A percentile compares a stretch with the other conserved stretches of the same genome.
Evolutionary conservation across 2,888 invertebrate genomes (phyloP).

Genomic region (Endotricha flammealis): DNA sequence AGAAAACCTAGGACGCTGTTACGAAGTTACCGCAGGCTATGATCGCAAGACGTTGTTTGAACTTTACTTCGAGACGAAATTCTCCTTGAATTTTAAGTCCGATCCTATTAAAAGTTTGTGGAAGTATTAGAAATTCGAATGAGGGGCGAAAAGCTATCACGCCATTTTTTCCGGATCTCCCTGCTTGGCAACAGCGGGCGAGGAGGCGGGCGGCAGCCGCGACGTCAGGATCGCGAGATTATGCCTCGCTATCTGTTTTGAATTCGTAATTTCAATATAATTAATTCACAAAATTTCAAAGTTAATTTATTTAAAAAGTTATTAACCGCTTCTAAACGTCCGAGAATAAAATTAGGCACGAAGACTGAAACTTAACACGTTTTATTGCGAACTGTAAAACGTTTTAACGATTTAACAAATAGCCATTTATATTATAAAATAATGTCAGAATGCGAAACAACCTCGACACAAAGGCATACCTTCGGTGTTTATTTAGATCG

Average conservation of each 20-base stretch:
- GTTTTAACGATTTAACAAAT: constrained; percentile 31
- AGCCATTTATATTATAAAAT: constrained; percentile 24
- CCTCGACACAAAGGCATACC: constrained; percentile 27
- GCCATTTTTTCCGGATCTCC: constrained; percentile 56
- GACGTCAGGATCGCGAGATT: constrained; percentile 47
- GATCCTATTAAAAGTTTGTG: constrained; percentile 76
- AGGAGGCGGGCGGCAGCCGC: constrained; percentile 31
- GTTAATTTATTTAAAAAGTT: constrained; percentile 43
- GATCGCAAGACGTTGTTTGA: constrained; percentile 43
- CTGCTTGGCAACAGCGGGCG: constrained; percentile 36
- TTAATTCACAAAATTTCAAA: constrained; percentile 45
- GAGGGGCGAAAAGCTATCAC: constrained; percentile 73
- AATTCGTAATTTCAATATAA: constrained; percentile 52
- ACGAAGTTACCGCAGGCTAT: constrained; percentile 34
- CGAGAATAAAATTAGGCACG: constrained; percentile 18
- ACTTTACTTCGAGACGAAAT: constrained; percentile 57
- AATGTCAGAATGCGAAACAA: constrained; percentile 22
- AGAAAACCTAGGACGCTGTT: constrained; percentile 27
- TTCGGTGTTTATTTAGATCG: constrained; percentile 32
- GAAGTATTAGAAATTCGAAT: constrained; percentile 75
- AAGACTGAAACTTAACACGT: constrained; percentile 22
- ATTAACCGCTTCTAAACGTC: constrained; percentile 37
- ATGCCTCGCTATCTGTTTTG: constrained; percentile 53
- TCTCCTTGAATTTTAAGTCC: constrained; percentile 71
- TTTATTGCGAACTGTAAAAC: constrained; percentile 30